phyloP scores from a whole-genome alignment of 2,888 invertebrate genomes.

The Leptothorax acervorum region DNA sequence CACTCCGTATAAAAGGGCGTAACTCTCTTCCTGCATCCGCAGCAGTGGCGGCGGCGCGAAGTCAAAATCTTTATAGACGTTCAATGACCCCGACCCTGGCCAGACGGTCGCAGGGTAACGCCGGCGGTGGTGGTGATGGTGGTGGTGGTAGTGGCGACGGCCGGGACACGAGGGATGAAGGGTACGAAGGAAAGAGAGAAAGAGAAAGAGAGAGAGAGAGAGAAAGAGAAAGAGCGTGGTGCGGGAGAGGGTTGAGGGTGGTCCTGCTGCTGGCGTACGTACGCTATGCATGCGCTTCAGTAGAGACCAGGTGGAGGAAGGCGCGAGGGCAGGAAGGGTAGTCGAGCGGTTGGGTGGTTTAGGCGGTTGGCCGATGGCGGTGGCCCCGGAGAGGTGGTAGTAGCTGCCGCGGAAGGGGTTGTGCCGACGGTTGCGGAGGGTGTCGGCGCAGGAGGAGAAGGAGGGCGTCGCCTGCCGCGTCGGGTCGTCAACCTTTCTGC shows the following conservation, averaged over 20 bases:
- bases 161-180: conserved; percentile 67
- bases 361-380: conserved; percentile 63
- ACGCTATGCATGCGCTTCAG: conserved; percentile 72
- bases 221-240: background rate
- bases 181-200: conserved; percentile 35
- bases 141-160: conserved; percentile 43
- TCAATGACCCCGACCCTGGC: conserved; percentile 86
- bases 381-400: conserved; percentile 66
- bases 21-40: conserved; percentile 70
- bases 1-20: conserved; percentile 63
- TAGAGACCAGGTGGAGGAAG: conserved; percentile 60
- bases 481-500: conserved; percentile 85
- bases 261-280: conserved; percentile 68
- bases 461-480: conserved; percentile 82
- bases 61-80: conserved; percentile 86
- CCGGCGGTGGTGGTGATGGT: conserved; percentile 48
- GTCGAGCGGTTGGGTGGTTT: conserved; percentile 66
- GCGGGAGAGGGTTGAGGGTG: background rate
- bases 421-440: conserved; percentile 60
- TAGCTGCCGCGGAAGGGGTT: conserved; percentile 65
- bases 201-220: conserved; percentile 27
- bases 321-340: conserved; percentile 17
- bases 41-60: conserved; percentile 70
- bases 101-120: conserved; percentile 80
- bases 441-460: conserved; percentile 72